Evolutionary conservation across 2,888 invertebrate species (phyloP), one percentile per base, ranked within the genome.

Genomic region (Coenonympha arcania): DNA sequence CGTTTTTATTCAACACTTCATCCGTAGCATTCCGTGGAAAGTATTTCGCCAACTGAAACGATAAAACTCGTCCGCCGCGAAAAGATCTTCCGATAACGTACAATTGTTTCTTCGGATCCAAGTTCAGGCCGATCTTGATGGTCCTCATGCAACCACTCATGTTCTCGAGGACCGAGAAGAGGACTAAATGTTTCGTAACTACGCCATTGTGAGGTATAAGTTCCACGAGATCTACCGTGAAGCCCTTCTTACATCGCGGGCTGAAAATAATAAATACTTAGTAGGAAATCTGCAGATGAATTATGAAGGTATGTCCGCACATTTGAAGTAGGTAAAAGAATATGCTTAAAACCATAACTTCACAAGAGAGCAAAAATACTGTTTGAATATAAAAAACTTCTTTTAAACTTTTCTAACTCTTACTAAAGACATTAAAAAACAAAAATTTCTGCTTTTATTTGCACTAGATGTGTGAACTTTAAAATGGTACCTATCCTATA

Each of bases 171-270:
- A 70, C 76, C 1, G 71, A 71, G 49, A 85, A 51, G 4, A 83
- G 60, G 2, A 76, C 76, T 28, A 85, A 58, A 19, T 66, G 72
- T 41, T 73, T 75, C 1, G 75, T 72, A 13, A 70, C 50, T 0
- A 68, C 64, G 2, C 74, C 77, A 1, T 74, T 70, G 46, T 79
- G 76, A 6, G 62, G 58, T 30, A 82, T 61, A 1, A 65, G 56
- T 42, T 79, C 73, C 6, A 71, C 62, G 2, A 62, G 53, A 37
- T 78, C 71, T 8, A 81, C 66, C 0, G 74, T 36, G 53, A 82
- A 81, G 6, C 79, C 77, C 66, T 79, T 83, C 60, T 74, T 81
- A 65, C 85, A 85, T 33, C 66, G 64, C 13, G 73, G 76, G 15
- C 85, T 85, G 69, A 52, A 78, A 79, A 16, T n/a, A n/a, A n/a